Evolutionary conservation across 1,140 invertebrate species (phyloP).

Genomic region (Drosophila aff.): DNA sequence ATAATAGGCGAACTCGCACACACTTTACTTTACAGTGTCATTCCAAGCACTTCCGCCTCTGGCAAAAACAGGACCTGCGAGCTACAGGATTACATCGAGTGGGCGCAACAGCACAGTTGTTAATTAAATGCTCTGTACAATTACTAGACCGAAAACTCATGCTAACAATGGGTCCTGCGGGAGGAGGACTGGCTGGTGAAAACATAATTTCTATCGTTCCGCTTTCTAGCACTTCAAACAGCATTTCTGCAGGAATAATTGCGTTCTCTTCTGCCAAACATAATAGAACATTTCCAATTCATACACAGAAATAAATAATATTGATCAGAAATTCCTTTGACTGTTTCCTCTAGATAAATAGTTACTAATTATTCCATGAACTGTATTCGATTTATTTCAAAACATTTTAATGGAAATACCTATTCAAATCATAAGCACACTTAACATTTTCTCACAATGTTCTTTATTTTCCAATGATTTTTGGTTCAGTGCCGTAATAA

Average conservation of each 20-base stretch:
- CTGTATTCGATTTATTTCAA: background rate
- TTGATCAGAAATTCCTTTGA: no score
- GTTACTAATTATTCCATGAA: background rate
- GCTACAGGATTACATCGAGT: conserved; percentile 7
- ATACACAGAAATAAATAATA: background rate
- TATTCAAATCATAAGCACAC: background rate
- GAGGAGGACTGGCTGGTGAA: conserved; percentile 1
- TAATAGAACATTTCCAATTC: conserved; percentile 6
- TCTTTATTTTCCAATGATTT: background rate
- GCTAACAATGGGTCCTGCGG: conserved; percentile 2
- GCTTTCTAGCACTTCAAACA: conserved; percentile 18
- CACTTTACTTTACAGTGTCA: conserved; percentile 47
- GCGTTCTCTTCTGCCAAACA: conserved; percentile 11
- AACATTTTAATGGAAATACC: background rate
- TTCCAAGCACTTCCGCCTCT: conserved; percentile 40
- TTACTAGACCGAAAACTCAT: conserved; percentile 36
- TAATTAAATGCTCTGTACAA: conserved; percentile 46
- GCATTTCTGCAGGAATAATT: conserved; percentile 14
- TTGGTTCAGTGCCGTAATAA: conserved; percentile 26
- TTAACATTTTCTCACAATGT: background rate
- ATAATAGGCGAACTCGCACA: conserved; percentile 57
- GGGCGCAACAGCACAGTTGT: conserved; percentile 31
- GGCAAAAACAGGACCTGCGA: conserved; percentile 12
- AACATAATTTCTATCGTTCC: conserved; percentile 19
- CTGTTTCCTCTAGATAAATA: no score